Evolutionary conservation across 2,888 invertebrate genomes (phyloP), one percentile per base, ranked within the genome.

Genomic region (Rugalucina vietnamica): DNA sequence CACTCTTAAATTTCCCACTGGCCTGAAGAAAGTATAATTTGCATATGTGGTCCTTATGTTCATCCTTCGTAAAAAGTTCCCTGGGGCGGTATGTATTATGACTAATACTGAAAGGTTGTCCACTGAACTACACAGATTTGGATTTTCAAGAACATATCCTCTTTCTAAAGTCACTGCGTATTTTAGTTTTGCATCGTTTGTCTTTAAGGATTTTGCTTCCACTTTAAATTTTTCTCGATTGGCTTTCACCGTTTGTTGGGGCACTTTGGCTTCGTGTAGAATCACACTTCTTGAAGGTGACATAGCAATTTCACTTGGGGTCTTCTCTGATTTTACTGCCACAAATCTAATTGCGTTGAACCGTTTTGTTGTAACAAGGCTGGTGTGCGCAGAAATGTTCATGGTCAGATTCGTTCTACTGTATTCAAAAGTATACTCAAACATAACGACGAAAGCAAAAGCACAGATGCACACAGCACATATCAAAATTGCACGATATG

Each of bases 1-100:
- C 5, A 89, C 72, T 37, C 82, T 49, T 0, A 82, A 37, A 21
- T 34, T 49, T 14, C 85, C 85, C 1, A 88, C 49, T 12, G 81
- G 72, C 37, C 75, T 78, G 73, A 90, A 90, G 36, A 88, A 81
- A 2, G 83, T 69, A 0, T 79, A 57, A 60, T 88, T 87, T n/a
- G 87, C 89, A 91, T 91, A 92, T 12, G 91, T 91, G 10, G 49
- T 32, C 1, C 92, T 73, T 10, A 92, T 81, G 2, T 83, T 65
- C 8, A 81, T 36, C 24, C 92, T 69, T 43, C 86, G 60, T 1
- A 75, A 85, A 34, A 80, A 79, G 69, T 91, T 89, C 8, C 12
- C 39, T 4, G 91, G 90, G 4, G 90, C 88, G 5, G 89, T 82
- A 79, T 91, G 90, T 3, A 92, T 88, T 32, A 85, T 75, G 1